Conservation (phyloP, 53 echinoderm and acorn worm species). For the Luidia sarsii region DNA sequence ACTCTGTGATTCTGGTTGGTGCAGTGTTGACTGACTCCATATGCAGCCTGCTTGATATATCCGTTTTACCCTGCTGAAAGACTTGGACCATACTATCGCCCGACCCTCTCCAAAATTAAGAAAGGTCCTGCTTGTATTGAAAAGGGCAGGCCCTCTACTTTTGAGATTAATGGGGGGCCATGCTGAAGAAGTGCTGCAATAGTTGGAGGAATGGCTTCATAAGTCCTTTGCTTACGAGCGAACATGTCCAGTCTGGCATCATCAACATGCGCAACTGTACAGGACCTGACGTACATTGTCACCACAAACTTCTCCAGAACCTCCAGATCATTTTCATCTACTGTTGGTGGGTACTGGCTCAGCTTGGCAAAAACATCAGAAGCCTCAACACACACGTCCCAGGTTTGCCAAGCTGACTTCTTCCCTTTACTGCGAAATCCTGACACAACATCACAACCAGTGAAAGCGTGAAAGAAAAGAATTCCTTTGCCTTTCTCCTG, state of each 20-base stretch:
- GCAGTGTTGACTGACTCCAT: conserved; percentile 22
- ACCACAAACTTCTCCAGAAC: neutral
- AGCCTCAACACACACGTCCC: neutral
- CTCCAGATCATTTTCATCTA: neutral
- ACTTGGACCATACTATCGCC: no score
- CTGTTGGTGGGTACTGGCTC: neutral
- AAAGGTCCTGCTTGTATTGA: no score
- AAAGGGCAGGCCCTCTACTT: no score
- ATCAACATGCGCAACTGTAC: neutral
- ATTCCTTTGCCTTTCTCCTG: neutral
- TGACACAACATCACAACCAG: neutral
- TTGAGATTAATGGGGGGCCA: no score
- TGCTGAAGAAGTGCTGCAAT: conserved; percentile 8
- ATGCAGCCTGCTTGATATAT: conserved; percentile 15
- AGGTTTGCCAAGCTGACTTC: conserved; percentile 16
- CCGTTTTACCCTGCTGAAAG: no score
- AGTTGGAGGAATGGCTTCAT: conserved; percentile 21
- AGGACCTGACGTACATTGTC: neutral
- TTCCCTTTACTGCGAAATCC: conserved; percentile 1
- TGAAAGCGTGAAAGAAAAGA: neutral
- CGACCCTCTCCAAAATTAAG: no score
- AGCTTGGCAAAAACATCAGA: conserved; percentile 9
- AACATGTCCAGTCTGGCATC: conserved; percentile 23
- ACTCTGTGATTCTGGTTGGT: neutral
- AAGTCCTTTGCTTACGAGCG: conserved; percentile 21